Conservation (phyloP, 2,888 invertebrate species). For the Eilema sororculum region DNA sequence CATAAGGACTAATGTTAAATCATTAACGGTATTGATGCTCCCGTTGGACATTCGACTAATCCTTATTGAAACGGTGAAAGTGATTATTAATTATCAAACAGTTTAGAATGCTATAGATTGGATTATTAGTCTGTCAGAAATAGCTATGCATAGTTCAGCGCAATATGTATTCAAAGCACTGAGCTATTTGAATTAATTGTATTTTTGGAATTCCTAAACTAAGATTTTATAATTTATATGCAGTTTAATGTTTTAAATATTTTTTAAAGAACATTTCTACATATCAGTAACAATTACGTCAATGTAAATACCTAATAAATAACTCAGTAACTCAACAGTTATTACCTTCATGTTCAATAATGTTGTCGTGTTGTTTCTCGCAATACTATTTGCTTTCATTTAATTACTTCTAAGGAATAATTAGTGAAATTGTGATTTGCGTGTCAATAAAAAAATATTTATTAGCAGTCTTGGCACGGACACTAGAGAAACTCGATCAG, state of each 20-base stretch:
- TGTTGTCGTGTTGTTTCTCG: not conserved
- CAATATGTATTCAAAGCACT: not conserved
- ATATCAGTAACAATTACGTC: no score
- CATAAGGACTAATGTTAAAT: conserved; percentile 79
- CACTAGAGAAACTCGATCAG: conserved; percentile 67
- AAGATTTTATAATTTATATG: not conserved
- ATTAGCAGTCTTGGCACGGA: conserved; percentile 69
- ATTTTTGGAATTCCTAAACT: not conserved
- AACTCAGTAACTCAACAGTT: not conserved
- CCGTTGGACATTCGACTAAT: conserved; percentile 73
- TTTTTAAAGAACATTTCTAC: not conserved
- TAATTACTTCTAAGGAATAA: conserved; percentile 44
- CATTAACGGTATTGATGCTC: conserved; percentile 72
- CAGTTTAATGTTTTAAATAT: not conserved
- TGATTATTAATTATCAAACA: conserved; percentile 53
- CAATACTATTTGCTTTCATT: conserved; percentile 31
- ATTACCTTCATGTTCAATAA: not conserved
- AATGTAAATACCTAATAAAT: not conserved
- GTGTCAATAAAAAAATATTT: conserved; percentile 44
- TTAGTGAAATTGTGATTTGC: conserved; percentile 61
- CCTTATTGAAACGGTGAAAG: conserved; percentile 76
- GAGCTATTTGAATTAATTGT: not conserved
- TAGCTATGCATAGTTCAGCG: not conserved
- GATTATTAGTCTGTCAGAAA: not conserved
- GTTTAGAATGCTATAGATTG: conserved; percentile 10